Evolutionary conservation across 2,888 invertebrate genomes (phyloP).

Genomic region (Coelogynopora nodosa): DNA sequence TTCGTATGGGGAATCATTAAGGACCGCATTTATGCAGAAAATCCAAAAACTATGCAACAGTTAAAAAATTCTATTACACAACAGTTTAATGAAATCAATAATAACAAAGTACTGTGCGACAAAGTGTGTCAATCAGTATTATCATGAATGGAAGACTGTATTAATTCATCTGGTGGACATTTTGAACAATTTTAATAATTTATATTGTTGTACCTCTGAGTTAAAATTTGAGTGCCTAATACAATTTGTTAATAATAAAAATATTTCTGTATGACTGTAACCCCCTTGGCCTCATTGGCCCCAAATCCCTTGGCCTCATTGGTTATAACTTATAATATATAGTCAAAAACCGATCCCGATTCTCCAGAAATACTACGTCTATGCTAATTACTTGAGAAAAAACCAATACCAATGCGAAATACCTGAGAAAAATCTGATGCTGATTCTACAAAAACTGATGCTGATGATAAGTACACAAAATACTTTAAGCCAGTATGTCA

Average conservation of each 20-base stretch:
- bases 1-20: conserved; percentile 14
- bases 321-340: too few relatives aligned
- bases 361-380: too few relatives aligned
- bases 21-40: conserved; percentile 10
- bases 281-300: too few relatives aligned
- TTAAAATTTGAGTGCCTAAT: conserved; percentile 28
- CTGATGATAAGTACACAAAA: too few relatives aligned
- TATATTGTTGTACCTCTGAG: conserved; percentile 19
- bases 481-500: too few relatives aligned
- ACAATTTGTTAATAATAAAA: conserved; percentile 28
- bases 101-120: conserved; percentile 30
- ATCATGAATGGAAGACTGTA: conserved; percentile 18
- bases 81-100: conserved; percentile 29
- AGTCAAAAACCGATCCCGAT: too few relatives aligned
- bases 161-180: conserved; percentile 28
- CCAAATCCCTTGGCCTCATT: too few relatives aligned
- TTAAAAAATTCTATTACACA: conserved; percentile 20
- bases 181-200: conserved; percentile 31
- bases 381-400: too few relatives aligned
- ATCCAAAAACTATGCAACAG: conserved; percentile 18
- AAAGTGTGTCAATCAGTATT: conserved; percentile 7
- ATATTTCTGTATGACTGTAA: neutral
- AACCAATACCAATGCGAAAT: too few relatives aligned
- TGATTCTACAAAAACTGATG: too few relatives aligned
- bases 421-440: too few relatives aligned